Evolutionary conservation across 2,888 invertebrate species (phyloP), one percentile per base, ranked within the genome.

Genomic region (Brachylomia viminalis): DNA sequence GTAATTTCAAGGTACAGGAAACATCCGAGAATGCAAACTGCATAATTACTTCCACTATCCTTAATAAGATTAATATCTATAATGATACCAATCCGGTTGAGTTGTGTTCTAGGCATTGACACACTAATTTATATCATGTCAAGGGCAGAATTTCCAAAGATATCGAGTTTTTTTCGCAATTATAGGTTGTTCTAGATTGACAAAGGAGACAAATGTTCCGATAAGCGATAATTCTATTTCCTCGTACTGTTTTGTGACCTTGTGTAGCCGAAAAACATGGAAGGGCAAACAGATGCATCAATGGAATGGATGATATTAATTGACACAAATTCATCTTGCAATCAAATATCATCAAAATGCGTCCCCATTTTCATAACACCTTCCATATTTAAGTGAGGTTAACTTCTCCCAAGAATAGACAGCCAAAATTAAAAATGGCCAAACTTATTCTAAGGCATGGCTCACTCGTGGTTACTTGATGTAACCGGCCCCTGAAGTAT

Each of bases 401-500:
- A 52, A 10, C 17, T 58, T 17, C 5, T 42, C 15, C 42, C n/a
- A 61, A 64, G 66, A 66, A 84, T 70, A 71, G 69, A 68, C 69
- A 54, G 67, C 20, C 38, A 56, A 56, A 38, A 65, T 68, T 68
- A 38, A 72, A 76, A 72, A 82, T 61, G 45, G 47, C 15, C 52
- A 71, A 71, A 73, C 64, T 59, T 73, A 84, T 76, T 85, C 76
- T 61, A 52, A 77, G 77, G 23, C 77, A 83, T 79, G 78, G 81
- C 71, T 77, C 69, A 73, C 75, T 86, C 70, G 83, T 88, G 75
- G 85, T 79, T 82, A 83, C 82, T 87, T 78, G 79, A 80, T 79
- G 73, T 87, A 82, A 80, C 85, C 86, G 84, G 87, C 87, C 83
- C 82, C 86, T 87, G 87, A 87, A 91, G 90, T 89, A 86, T 90